Percentiles rank a stretch among this genome's conserved stretches.
Conservation (phyloP, 1,140 invertebrate species). For the Brachionus calyciflorus region DNA sequence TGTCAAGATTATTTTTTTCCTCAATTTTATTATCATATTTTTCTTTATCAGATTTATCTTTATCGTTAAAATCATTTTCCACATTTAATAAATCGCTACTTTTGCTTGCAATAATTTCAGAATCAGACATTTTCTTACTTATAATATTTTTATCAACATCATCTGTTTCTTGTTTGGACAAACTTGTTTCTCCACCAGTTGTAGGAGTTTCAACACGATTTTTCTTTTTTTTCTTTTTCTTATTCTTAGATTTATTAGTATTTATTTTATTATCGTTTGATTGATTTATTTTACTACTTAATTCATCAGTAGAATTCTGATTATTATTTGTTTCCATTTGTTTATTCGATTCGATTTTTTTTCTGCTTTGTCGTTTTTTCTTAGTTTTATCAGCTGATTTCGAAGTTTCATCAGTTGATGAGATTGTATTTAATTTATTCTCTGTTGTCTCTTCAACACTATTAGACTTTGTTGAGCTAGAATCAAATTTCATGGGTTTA, state of each 20-base stretch:
- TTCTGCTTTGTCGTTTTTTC: neutral
- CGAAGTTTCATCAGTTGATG: neutral
- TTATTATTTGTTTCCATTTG: neutral
- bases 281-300: neutral
- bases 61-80: neutral
- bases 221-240: neutral
- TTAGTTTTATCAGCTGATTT: constrained; percentile 8
- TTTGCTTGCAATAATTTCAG: neutral
- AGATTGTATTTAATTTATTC: neutral
- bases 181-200: neutral
- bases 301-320: neutral
- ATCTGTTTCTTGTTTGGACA: constrained; percentile 21
- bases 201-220: neutral
- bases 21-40: neutral
- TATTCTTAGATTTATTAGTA: neutral
- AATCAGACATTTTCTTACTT: neutral
- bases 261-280: neutral
- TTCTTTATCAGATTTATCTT: neutral
- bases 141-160: neutral
- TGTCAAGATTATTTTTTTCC: neutral
- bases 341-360: neutral
- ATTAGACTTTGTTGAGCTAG: neutral
- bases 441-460: neutral
- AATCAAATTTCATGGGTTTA: no score
- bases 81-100: neutral